Base-by-base conservation (phyloP, 92 coral and sea anemone species). In the Siderastrea siderea region DNA sequence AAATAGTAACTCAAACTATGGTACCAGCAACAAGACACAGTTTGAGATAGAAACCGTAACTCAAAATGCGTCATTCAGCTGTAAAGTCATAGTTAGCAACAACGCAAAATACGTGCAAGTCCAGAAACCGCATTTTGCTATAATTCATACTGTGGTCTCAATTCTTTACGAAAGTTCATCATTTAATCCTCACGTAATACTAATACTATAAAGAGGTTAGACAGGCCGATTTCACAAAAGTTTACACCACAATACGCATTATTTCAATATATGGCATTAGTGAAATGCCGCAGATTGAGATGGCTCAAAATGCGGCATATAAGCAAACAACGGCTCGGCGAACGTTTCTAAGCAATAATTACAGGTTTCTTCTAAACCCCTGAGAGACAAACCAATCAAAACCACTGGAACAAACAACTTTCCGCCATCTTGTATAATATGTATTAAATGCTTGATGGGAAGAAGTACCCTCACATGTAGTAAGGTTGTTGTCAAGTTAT, bases 191-290 rank as follows among this genome's bases (percentile, higher is more conserved):
- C 17, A 3, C 43, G 19, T 48, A 19, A 75, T 26, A 55, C 65
- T 75, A 55, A 2, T 7, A 38, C 19, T 3, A 19, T 2, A 75
- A 54, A 26, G 51, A 54, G 19, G 17, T 75, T 4, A 55, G 2
- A 38, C 66, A 1, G 50, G 80, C 45, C 5, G 7, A 7, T 63
- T 78, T 7, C 17, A 4, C 68, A 57, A 76, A 76, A 12, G 44
- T 14, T 60, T n/a, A 15, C 55, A 61, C 57, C 57, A 60, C 79
- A 74, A 51, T 74, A 51, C 51, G 47, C 78, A 26, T 74, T 74
- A 17, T 19, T 54, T 74, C 78, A 74, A 74, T 74, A 8, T 74
- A 50, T 74, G 79, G 79, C 79, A 74, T 74, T 17, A 52, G 15
- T 74, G 48, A 19, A 49, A 50, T 1, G 19, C 79, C 79, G 19